Base-by-base conservation (phyloP, 2,888 invertebrate species). In the Pasiphila rectangulata region DNA sequence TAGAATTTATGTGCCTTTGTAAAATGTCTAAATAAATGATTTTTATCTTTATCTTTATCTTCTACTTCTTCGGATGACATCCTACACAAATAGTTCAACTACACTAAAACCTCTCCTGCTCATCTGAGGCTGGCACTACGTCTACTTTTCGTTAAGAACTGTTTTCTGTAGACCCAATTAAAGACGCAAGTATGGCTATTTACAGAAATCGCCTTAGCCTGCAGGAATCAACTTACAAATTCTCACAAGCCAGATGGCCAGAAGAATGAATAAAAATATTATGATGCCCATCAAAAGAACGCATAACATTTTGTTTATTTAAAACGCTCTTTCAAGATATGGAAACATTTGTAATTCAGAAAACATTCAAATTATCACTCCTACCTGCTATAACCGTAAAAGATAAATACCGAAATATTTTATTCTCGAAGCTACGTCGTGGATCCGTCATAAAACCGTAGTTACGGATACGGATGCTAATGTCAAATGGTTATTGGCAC, bases 341-440 rank as follows among this genome's bases (percentile, higher is more conserved):
- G 23, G 20, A 42, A 47, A 36, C 32, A 16, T 47, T 46, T 46
- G 27, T 20, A 45, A 20, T 27, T 7, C 39, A 29, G 21, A 29
- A 46, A 40, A 40, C 40, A 23, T 35, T 27, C 40, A 41, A 43
- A 30, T 48, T 32, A 46, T 47, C 27, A 30, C 30, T 30, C n/a
- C 30, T 30, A 47, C 47, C 47, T 47, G 47, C 27, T 10, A 32
- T 23, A 32, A 17, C 43, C 36, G 42, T 54, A 57, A 57, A 51
- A 48, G n/a, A 47, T 54, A 57, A 57, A 46, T 52, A 30, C 44
- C 36, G 46, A 46, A 48, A 57, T 57, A 54, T 30, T 30, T n/a
- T 30, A 27, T 30, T 30, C 15, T 7, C n/a, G 30, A 46, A 44
- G 36, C 37, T 45, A 47, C 20, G 47, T 48, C 46, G 36, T 37